These are phyloP conservation scores for Aphelocoma californica DNA, from an alignment of 2,797 vertebrate species.

Conservation along the genomic window DNA sequence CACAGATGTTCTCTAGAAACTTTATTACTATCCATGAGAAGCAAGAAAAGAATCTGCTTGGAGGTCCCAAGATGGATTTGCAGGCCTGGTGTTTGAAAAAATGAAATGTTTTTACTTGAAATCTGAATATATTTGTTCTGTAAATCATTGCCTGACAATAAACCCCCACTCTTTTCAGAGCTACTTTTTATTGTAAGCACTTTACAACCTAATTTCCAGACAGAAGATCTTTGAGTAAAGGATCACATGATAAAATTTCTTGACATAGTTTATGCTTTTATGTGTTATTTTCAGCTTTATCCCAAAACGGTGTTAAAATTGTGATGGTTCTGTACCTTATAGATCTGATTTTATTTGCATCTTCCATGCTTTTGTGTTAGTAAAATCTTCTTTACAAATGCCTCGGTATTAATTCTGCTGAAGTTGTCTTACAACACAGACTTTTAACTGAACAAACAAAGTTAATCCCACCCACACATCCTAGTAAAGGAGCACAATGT, in stretches of 20 bases:
- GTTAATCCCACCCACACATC: constrained; percentile 1
- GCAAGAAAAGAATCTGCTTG: constrained; percentile 37
- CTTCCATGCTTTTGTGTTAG: background rate
- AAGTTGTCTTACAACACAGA: background rate
- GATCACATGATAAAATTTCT: background rate
- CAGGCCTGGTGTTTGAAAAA: background rate
- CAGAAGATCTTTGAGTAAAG: background rate
- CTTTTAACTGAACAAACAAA: background rate
- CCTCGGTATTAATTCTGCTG: background rate
- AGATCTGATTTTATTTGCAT: background rate
- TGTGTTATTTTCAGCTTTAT: background rate
- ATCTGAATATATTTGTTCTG: constrained; percentile 35
- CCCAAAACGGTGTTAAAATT: background rate
- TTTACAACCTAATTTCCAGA: constrained; percentile 15
- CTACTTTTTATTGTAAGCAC: background rate
- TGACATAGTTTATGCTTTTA: background rate
- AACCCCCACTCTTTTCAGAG: background rate
- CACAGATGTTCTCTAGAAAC: constrained; percentile 28
- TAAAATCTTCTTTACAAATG: constrained; percentile 19
- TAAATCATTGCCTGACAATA: constrained; percentile 54
- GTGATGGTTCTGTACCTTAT: background rate
- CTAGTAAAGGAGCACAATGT: background rate
- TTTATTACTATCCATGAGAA: constrained; percentile 41
- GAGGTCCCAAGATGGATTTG: constrained; percentile 48
- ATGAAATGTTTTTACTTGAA: constrained; percentile 1